Percentiles rank a stretch among this genome's conserved stretches.
Conservation (phyloP, 2,113 vertebrate species). For the Pituophis catenifer region DNA sequence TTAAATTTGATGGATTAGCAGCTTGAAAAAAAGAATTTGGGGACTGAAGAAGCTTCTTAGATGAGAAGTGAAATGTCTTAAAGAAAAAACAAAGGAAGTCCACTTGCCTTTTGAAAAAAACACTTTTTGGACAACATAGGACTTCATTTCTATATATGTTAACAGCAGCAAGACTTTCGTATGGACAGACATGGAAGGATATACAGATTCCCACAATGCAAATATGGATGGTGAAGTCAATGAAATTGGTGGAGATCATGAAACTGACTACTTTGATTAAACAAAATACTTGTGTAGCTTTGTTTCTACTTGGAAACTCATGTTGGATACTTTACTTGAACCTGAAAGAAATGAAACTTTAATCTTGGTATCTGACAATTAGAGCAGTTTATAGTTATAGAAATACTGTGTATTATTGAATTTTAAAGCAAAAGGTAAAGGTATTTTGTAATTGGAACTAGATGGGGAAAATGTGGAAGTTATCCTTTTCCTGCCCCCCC, state of each 20-base stretch:
- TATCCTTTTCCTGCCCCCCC: not conserved
- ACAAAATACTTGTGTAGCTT: no score
- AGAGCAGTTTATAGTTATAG: not conserved
- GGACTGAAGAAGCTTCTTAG: not conserved
- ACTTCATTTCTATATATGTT: not conserved
- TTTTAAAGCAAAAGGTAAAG: not conserved
- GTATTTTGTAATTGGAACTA: not conserved
- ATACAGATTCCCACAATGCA: not conserved
- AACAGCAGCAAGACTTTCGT: not conserved
- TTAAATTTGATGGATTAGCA: not conserved
- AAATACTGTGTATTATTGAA: not conserved
- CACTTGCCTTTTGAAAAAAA: not conserved
- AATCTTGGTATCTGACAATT: no score
- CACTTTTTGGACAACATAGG: not conserved
- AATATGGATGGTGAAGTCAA: not conserved
- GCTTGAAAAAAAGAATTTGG: not conserved
- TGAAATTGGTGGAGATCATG: not conserved
- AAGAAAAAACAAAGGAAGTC: not conserved
- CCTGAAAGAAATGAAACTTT: no score
- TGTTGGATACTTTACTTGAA: no score
- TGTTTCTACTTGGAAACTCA: no score
- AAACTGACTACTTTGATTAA: no score
- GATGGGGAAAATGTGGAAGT: not conserved
- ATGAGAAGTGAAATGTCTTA: not conserved
- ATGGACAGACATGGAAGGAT: not conserved